Evolutionary conservation across 2,888 invertebrate genomes (phyloP), one percentile per base, ranked within the genome.

Genomic region (Tipula unca): DNA sequence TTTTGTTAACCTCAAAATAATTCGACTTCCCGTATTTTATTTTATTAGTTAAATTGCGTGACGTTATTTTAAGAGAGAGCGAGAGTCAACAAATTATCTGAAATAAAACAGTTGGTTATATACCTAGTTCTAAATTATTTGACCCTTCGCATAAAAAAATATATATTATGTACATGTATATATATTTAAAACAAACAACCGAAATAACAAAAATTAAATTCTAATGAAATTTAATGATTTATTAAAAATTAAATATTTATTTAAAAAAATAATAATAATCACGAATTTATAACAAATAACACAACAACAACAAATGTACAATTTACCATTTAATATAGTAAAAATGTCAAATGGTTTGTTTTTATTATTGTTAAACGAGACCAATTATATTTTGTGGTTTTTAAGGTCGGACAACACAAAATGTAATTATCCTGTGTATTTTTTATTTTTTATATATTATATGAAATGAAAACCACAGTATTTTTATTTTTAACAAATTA

Each of bases 351-450:
- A 83, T 83, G 29, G 83, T 29, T 83, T 83, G 35, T 83, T 83
- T 17, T 83, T 83, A 83, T 83, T 83, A 83, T 83, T 83, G 35
- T 83, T 83, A 83, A 32, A 83, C 83, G 35, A 83, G 69, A 35
- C 83, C 83, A 83, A 83, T 83, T 83, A 83, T 83, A 83, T 83
- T 83, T 83, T 83, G 83, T 83, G 83, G 83, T 83, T 83, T 83
- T 69, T 69, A 69, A 83, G 83, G 83, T 83, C 69, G 69, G 69
- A 69, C 69, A 69, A 69, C 83, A 83, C 83, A 83, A 32, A 83
- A 83, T 83, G 83, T 83, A 83, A 83, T 83, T 83, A 83, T 83
- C 29, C 69, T 6, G 69, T 69, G 69, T 69, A 69, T 1, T 25
- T 69, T 48, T n/a, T n/a, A n/a, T n/a, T n/a, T 48, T 48, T 10